These are phyloP conservation scores for Eremophila alpestris DNA, from an alignment of 2,797 vertebrate genomes.

Conservation along the genomic window DNA sequence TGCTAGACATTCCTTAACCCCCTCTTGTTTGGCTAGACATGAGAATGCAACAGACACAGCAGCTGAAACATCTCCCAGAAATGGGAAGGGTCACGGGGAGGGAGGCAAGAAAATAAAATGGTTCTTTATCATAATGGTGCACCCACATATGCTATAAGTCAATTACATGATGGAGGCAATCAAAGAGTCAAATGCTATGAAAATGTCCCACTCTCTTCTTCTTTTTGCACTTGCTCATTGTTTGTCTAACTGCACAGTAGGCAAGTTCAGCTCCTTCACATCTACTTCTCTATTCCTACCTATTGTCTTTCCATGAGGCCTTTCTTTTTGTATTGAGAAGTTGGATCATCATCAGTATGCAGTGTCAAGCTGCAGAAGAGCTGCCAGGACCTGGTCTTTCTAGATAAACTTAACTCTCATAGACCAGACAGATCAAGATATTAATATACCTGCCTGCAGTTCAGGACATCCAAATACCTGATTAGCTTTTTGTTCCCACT, in stretches of 20 bases:
- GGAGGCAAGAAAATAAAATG: neutral
- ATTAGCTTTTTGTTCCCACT: neutral
- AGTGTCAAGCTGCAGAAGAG: neutral
- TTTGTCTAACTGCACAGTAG: neutral
- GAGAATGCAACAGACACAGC: neutral
- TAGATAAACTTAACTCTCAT: neutral
- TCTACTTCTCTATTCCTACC: neutral
- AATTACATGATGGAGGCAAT: neutral
- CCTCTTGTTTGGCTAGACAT: neutral
- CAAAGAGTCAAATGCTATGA: neutral
- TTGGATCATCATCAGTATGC: neutral
- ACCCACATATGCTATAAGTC: neutral
- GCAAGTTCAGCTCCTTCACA: neutral
- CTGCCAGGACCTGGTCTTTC: neutral
- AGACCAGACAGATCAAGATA: neutral
- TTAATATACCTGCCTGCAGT: neutral
- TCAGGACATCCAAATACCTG: neutral
- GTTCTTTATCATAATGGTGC: neutral
- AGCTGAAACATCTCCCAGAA: neutral
- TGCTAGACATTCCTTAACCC: neutral
- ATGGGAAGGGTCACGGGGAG: neutral
- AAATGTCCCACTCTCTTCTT: neutral
- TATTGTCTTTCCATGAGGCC: neutral
- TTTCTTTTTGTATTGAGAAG: neutral
- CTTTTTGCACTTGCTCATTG: neutral